Evolutionary conservation across 2,888 invertebrate species (phyloP).

Genomic region (Chymomyza amoena): DNA sequence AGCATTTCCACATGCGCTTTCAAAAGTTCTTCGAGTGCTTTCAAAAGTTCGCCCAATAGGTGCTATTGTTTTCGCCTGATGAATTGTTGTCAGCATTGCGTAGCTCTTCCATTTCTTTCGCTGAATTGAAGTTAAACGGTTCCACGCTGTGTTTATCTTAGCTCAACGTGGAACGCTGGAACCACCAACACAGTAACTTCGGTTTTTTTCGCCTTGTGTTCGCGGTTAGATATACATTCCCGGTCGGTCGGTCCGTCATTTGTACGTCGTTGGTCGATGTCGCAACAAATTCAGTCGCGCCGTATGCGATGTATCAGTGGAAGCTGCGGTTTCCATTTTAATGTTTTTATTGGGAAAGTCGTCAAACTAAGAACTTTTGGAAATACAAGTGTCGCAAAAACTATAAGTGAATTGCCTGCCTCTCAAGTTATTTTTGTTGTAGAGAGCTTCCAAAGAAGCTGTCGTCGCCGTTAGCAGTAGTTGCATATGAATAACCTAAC

Average conservation of each 20-base stretch:
- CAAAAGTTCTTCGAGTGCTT: not conserved
- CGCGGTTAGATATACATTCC: not conserved
- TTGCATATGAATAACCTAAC: not conserved
- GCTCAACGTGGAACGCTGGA: not conserved
- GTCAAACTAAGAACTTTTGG: not conserved
- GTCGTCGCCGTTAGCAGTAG: not conserved
- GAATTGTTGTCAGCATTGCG: not conserved
- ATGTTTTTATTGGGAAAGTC: not conserved
- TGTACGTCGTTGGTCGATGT: not conserved
- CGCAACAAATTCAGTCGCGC: not conserved
- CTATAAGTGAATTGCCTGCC: not conserved
- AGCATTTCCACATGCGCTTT: not conserved
- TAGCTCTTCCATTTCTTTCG: not conserved
- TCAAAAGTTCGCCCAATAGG: not conserved
- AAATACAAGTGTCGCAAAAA: not conserved
- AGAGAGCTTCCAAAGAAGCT: not conserved
- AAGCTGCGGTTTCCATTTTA: not conserved
- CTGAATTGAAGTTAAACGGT: not conserved
- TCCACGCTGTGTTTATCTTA: not conserved
- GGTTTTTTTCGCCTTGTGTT: not conserved
- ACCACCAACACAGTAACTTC: not conserved
- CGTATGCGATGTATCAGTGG: not conserved
- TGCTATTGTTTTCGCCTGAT: not conserved
- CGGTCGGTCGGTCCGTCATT: not conserved
- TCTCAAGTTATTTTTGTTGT: not conserved